phyloP scores from a whole-genome alignment of 2,888 invertebrate genomes.

The Tillus elongatus region DNA sequence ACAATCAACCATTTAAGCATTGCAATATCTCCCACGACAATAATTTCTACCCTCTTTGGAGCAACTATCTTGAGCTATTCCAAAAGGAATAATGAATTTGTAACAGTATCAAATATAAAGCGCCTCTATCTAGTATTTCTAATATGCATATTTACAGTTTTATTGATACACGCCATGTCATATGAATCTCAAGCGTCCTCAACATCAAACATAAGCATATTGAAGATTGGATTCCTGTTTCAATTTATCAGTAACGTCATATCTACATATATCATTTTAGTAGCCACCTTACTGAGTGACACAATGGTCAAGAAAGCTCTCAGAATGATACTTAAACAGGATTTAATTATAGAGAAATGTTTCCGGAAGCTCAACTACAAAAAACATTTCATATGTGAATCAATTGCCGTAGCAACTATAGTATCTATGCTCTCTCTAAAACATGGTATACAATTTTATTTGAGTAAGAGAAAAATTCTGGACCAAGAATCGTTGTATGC shows the following conservation, averaged over 20 bases:
- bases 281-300: neutral
- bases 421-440: neutral
- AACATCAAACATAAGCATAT: no score
- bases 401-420: neutral
- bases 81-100: no score
- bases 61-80: no score
- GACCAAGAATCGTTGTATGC: neutral
- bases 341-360: neutral
- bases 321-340: neutral
- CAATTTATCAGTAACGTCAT: neutral
- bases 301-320: neutral
- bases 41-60: no score
- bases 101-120: no score
- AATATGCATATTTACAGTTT: no score
- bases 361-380: neutral
- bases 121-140: no score
- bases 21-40: no score
- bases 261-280: neutral
- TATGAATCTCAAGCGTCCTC: no score
- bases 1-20: no score
- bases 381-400: neutral
- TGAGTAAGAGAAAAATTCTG: neutral
- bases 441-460: neutral
- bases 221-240: constrained; percentile 1
- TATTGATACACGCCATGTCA: no score